Conservation (phyloP, 2,888 invertebrate species). For the Acrobasis repandana region DNA sequence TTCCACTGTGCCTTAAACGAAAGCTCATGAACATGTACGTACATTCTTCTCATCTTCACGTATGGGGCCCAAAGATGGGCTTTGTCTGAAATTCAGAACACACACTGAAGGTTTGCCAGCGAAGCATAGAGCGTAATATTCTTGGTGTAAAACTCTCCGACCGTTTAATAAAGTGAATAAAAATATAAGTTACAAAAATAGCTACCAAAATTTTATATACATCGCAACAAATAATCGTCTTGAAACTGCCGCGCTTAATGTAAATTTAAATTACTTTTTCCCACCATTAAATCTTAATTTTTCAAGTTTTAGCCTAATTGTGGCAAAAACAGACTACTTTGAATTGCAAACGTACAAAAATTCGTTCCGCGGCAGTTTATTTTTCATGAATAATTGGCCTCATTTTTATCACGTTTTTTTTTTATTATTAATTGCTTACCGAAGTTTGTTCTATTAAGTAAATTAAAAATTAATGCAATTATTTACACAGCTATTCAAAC, state of each 20-base stretch:
- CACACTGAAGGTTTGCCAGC: too few relatives aligned
- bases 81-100: too few relatives aligned
- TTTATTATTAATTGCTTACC: not conserved
- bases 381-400: not conserved
- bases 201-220: too few relatives aligned
- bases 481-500: too few relatives aligned
- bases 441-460: not conserved
- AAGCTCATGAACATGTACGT: too few relatives aligned
- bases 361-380: not conserved
- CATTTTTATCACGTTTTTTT: not conserved
- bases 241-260: conserved; percentile 2
- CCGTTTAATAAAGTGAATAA: too few relatives aligned
- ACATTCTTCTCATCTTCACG: too few relatives aligned
- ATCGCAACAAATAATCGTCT: not conserved
- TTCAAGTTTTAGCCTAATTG: conserved; percentile 17
- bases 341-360: conserved; percentile 22
- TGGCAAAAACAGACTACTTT: conserved; percentile 20
- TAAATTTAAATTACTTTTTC: conserved; percentile 8
- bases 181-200: not conserved
- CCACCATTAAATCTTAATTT: conserved; percentile 14
- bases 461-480: not conserved
- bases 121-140: too few relatives aligned
- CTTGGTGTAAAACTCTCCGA: too few relatives aligned
- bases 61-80: too few relatives aligned
- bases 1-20: too few relatives aligned